A percentile compares a stretch with the other conserved stretches of the same genome.
These are phyloP conservation scores for Spondyliosoma cantharus DNA, from an alignment of 2,797 vertebrate species.

Conservation along the genomic window DNA sequence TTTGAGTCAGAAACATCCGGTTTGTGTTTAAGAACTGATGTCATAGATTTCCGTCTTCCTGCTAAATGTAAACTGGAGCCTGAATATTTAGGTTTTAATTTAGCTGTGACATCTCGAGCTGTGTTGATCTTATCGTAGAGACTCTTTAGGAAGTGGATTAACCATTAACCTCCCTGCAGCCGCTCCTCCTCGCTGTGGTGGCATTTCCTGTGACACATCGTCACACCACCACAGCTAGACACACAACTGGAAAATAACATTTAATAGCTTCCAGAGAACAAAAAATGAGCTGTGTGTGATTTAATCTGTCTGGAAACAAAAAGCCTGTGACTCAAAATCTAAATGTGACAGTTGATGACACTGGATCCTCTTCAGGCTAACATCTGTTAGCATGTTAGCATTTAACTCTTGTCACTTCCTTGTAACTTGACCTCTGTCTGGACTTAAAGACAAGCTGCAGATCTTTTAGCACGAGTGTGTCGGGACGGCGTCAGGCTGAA, in stretches of 20 bases:
- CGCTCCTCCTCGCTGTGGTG: not conserved
- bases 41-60: not conserved
- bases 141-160: not conserved
- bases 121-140: not conserved
- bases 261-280: not conserved
- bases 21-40: no score
- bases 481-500: no score
- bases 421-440: no score
- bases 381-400: no score
- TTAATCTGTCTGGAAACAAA: not conserved
- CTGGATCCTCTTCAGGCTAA: no score
- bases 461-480: no score
- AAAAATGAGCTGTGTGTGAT: not conserved
- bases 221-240: not conserved
- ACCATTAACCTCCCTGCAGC: not conserved
- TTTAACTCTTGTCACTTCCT: no score
- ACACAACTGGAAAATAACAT: not conserved
- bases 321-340: not conserved
- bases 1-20: no score
- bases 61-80: not conserved
- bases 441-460: no score
- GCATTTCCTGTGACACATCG: constrained; percentile 31
- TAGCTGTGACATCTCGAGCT: no score
- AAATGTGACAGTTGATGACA: not conserved
- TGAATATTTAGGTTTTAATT: no score